These are phyloP conservation scores for Gambelia wislizenii DNA, from an alignment of 2,797 vertebrate species.

Conservation along the genomic window DNA sequence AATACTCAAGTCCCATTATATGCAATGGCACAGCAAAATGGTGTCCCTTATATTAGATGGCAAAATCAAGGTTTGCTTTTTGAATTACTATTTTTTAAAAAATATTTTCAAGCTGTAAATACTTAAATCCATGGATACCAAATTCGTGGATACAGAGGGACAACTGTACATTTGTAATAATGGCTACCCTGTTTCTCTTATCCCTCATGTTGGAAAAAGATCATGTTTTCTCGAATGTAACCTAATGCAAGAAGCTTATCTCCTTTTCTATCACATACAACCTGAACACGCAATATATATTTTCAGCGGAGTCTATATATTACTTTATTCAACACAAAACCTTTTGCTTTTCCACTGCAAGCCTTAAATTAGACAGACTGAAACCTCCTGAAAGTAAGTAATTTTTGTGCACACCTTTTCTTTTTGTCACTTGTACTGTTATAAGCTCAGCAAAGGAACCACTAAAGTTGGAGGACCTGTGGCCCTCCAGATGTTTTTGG, in stretches of 20 bases:
- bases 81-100: too few species aligned
- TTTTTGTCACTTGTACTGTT: neutral
- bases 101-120: too few species aligned
- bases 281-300: neutral
- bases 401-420: neutral
- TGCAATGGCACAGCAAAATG: too few species aligned
- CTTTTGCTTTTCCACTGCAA: neutral
- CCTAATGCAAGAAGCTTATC: neutral
- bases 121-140: too few species aligned
- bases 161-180: neutral
- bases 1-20: too few species aligned
- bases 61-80: too few species aligned
- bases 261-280: neutral
- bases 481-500: neutral
- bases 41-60: too few species aligned
- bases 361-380: neutral
- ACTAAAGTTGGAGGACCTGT: neutral
- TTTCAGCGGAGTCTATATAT: neutral
- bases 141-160: too few species aligned
- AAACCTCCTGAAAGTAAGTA: constrained; percentile 6
- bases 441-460: neutral
- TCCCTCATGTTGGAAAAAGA: neutral
- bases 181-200: neutral
- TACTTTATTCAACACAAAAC: neutral
- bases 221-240: neutral